A percentile compares a stretch with the other conserved stretches of the same genome.
Evolutionary conservation across 2,113 vertebrate genomes (phyloP).

Genomic region (Crocuta crocuta): DNA sequence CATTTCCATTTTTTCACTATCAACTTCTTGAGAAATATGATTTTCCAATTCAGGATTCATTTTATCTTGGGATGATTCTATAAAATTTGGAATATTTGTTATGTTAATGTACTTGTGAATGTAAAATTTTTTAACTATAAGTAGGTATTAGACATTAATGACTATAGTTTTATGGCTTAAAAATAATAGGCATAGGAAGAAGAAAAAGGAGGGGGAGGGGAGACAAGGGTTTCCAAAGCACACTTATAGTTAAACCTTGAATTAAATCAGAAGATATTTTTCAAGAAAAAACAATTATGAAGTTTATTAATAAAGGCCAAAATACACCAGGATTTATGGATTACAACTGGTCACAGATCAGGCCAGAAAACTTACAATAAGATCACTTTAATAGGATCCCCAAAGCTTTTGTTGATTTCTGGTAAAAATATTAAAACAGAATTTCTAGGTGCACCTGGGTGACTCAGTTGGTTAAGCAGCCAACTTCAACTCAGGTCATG

Average conservation of each 20-base stretch:
- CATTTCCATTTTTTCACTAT: slow-evolving; percentile 79
- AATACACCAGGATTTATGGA: background rate
- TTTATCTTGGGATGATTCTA: slow-evolving; percentile 83
- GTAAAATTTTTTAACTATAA: background rate
- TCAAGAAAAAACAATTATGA: background rate
- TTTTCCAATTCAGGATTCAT: slow-evolving; percentile 80
- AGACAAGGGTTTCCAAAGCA: background rate
- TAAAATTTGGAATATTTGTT: slow-evolving; percentile 71
- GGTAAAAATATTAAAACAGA: background rate
- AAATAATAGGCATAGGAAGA: background rate
- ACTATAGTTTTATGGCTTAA: background rate
- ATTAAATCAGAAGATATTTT: background rate
- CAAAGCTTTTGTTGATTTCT: background rate
- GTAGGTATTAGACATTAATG: background rate
- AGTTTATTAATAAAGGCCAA: background rate
- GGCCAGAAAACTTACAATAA: slow-evolving; percentile 26
- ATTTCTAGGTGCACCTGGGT: background rate
- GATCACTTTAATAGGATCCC: background rate
- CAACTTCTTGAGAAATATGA: slow-evolving; percentile 73
- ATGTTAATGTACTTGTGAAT: background rate
- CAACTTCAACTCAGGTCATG: too few species aligned
- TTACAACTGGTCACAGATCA: background rate
- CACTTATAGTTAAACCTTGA: background rate
- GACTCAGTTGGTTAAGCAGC: too few species aligned
- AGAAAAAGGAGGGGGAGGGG: background rate